phyloP scores from a whole-genome alignment of 2,888 invertebrate genomes.

The Meloe dianella region DNA sequence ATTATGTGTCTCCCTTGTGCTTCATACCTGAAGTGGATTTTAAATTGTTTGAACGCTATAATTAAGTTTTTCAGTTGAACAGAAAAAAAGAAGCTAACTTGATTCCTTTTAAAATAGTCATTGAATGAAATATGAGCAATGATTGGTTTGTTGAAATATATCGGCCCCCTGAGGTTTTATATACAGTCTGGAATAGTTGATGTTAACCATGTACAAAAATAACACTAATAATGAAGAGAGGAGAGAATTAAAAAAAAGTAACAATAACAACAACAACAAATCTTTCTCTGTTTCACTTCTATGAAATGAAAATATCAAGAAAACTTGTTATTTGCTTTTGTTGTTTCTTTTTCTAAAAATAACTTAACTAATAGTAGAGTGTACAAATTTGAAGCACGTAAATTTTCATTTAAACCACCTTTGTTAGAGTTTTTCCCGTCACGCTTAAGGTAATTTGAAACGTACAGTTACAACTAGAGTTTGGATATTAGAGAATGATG shows the following conservation, averaged over 20 bases:
- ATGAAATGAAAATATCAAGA: not conserved
- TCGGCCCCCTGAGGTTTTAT: slow-evolving; percentile 40
- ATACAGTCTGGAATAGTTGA: slow-evolving; percentile 34
- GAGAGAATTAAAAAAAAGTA: not conserved
- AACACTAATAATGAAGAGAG: slow-evolving; percentile 10
- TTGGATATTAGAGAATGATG: slow-evolving; percentile 48
- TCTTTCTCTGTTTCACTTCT: not conserved
- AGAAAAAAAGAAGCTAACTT: not conserved
- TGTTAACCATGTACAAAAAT: slow-evolving; percentile 39
- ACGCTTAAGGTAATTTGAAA: slow-evolving; percentile 44
- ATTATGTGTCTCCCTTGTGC: slow-evolving; percentile 31
- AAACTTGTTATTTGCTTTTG: not conserved
- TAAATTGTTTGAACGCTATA: slow-evolving; percentile 29
- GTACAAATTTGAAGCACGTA: slow-evolving; percentile 15
- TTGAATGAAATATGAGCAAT: slow-evolving; percentile 25
- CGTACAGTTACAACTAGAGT: slow-evolving; percentile 41
- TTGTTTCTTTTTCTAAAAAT: not conserved
- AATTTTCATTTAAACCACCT: slow-evolving; percentile 27
- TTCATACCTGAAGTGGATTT: slow-evolving; percentile 40
- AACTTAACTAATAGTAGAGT: not conserved
- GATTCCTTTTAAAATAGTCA: not conserved
- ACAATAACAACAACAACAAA: not conserved
- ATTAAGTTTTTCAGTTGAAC: slow-evolving; percentile 20
- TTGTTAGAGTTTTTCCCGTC: slow-evolving; percentile 36
- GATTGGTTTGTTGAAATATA: slow-evolving; percentile 40